These are phyloP conservation scores for Ephydatia muelleri DNA, from an alignment of 37 sponge, comb jelly and placozoan genomes.

Conservation along the genomic window DNA sequence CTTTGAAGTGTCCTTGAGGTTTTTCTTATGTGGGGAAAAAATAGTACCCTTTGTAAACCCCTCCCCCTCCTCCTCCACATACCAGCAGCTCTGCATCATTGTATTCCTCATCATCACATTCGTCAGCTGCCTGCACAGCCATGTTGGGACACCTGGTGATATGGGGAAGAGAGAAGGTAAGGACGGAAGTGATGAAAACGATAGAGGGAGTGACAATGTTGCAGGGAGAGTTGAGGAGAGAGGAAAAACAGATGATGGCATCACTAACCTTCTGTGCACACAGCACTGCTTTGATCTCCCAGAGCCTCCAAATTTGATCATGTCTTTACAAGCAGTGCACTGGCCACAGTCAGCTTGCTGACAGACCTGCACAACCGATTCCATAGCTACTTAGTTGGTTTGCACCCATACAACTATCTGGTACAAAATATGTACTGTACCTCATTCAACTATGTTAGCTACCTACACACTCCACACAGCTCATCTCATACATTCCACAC, in stretches of 20 bases:
- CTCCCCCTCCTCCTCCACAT: neutral
- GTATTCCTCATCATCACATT: conserved; percentile 45
- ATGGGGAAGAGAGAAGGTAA: no score
- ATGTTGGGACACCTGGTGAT: conserved; percentile 72
- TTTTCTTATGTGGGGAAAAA: neutral
- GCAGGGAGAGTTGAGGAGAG: no score
- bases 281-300: conserved; percentile 82
- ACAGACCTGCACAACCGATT: conserved; percentile 28
- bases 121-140: conserved; percentile 60
- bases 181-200: no score
- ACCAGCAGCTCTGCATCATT: conserved; percentile 23
- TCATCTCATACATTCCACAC: no score
- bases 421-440: no score
- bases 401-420: no score
- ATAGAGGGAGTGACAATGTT: no score
- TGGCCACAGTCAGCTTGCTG: conserved; percentile 83
- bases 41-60: no score
- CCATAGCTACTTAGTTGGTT: no score
- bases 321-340: conserved; percentile 70
- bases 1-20: conserved; percentile 22
- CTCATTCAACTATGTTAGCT: no score
- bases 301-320: conserved; percentile 86
- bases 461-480: no score
- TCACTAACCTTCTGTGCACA: conserved; percentile 67
- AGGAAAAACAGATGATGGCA: no score